Evolutionary conservation across 2,888 invertebrate genomes (phyloP), one percentile per base, ranked within the genome.

Genomic region (Sminthurides aquaticus): DNA sequence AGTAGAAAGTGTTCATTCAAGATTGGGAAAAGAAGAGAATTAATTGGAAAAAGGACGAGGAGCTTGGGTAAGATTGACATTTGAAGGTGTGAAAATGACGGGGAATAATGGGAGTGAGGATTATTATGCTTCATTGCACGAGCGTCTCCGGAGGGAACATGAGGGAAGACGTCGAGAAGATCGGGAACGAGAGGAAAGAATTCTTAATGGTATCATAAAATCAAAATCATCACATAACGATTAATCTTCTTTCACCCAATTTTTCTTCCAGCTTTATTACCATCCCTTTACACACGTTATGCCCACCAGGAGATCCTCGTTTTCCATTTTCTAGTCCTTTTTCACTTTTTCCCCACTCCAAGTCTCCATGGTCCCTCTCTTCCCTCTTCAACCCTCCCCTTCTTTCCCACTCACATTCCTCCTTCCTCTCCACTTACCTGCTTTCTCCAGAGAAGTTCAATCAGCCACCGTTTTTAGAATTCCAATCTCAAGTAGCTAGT

Each of bases 81-180:
- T n/a, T 8, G 52, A n/a, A 52, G 24, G n/a, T 22, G 52, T n/a
- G 57, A 57, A 24, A 57, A 57, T 26, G 27, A 52, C n/a, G 24
- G 58, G 22, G 18, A 34, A 43, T 34, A 34, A 34, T 34, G 43
- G 15, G 15, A 5, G 43, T 11, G 29, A 3, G 43, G 34, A 58
- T 58, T 34, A 59, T 49, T 59, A 5, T 24, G 22, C 59, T 1
- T 20, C 59, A 15, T 43, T 59, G 1, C 11, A 24, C 34, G 58
- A 49, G n/a, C 62, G 66, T 15, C 69, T 71, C 18, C 63, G 66
- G 28, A 57, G 64, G 24, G 57, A 63, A 54, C 61, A 65, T 52
- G 60, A 66, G 11, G 67, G 59, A 25, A 55, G 67, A 55, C 67
- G 71, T 27, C 25, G 54, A 43, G 69, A 67, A 54, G 67, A 67